Base-by-base conservation (phyloP, 2,888 invertebrate genomes). In the Xestia xanthographa region DNA sequence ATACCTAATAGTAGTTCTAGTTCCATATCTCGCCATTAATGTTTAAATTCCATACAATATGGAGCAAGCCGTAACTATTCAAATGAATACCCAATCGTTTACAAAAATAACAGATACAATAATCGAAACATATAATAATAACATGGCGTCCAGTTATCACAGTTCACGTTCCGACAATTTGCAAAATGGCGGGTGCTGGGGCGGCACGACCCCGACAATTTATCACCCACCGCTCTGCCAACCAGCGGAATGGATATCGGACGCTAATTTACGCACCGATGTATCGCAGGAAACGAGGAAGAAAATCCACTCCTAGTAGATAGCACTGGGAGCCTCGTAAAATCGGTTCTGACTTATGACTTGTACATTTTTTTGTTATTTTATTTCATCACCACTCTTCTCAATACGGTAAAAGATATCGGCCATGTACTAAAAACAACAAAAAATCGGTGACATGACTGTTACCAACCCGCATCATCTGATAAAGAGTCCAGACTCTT, bases 161-260 rank as follows among this genome's bases (percentile, higher is more conserved):
- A 80, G 80, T 81, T 80, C 81, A 84, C 88, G 87, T 84, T 86
- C 85, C 84, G 82, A 88, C 86, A 89, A 90, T 90, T 90, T 89
- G 87, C 81, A 88, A 90, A 90, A 90, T 89, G 90, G 86, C 83
- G 80, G 77, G n/a, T 60, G 84, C 60, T 73, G 82, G 84, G 77
- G 74, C 74, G 84, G 76, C 75, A 69, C 80, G 87, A 85, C 84
- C 84, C 79, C 43, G 66, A 80, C 80, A 71, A 90, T 90, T 87
- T 88, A 90, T 90, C 87, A 88, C 82, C 86, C 83, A 84, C 72
- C 84, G 84, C 79, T 72, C 65, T 74, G 62, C 63, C 72, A 62
- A 62, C 72, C 80, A 83, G 75, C 79, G 70, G 79, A 81, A 88
- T 83, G 80, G 80, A 83, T 84, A 84, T 85, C 82, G 79, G 75